phyloP scores from a whole-genome alignment of 2,888 invertebrate species.

The Julus scandinavius region DNA sequence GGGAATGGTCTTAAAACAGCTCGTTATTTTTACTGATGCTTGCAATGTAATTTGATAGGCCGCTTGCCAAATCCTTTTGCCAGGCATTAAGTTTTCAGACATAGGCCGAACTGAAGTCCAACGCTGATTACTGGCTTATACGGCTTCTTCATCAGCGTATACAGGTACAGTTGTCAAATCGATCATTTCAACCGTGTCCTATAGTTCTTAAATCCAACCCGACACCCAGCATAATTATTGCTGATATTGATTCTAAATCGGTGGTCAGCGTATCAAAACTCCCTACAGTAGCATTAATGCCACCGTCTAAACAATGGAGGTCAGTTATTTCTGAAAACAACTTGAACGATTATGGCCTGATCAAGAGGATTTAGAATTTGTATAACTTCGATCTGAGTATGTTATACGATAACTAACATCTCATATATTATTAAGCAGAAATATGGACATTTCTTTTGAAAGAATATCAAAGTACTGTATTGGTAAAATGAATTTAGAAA shows the following conservation, averaged over 20 bases:
- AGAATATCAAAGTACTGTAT: too few species aligned
- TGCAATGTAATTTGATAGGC: slow-evolving; percentile 15
- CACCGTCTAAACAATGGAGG: neutral
- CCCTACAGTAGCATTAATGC: too few species aligned
- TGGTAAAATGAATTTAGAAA: too few species aligned
- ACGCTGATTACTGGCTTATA: slow-evolving; percentile 17
- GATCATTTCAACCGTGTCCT: neutral
- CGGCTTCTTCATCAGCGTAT: neutral
- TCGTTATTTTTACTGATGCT: slow-evolving; percentile 42
- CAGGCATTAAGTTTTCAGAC: slow-evolving; percentile 20
- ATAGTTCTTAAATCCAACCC: neutral
- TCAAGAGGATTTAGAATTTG: too few species aligned
- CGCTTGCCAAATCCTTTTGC: slow-evolving; percentile 39
- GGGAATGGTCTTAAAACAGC: slow-evolving; percentile 32
- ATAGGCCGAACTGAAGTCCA: neutral
- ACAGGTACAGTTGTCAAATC: neutral
- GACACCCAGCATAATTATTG: neutral
- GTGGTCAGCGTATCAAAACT: neutral
- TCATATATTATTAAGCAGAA: too few species aligned
- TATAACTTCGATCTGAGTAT: too few species aligned
- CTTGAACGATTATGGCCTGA: too few species aligned
- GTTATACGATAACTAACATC: too few species aligned
- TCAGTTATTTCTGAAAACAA: neutral
- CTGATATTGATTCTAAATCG: neutral
- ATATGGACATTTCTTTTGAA: too few species aligned